Base-by-base conservation (phyloP, 2,797 vertebrate species). In the Bucorvus abyssinicus region DNA sequence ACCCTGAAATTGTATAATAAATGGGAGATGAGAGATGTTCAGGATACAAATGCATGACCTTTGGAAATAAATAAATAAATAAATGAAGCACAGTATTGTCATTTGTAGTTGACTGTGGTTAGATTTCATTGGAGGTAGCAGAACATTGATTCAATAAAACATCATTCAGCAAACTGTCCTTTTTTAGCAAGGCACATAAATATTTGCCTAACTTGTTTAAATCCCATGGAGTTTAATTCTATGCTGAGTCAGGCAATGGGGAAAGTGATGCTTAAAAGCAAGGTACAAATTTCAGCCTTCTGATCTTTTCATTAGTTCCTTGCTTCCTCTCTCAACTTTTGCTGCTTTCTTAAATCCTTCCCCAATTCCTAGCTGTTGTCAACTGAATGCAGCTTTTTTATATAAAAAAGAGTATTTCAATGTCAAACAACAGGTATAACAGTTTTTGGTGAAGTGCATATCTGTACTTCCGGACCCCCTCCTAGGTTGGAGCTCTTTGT, bases 1-100 rank as follows among this genome's bases (percentile, higher is more conserved):
- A 84, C 69, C 93, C 50, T 93, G 84, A 95, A 97, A 94, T 78
- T 88, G 78, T 95, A 69, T 91, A 95, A 95, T 93, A 94, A 95
- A 94, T 93, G 67, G 69, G 70, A 93, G 23, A 92, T 1, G 3
- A 63, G 76, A 88, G 53, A 91, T 90, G 64, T 84, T 95, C 77
- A 69, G 71, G 91, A 83, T 90, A 94, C 32, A 84, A 95, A 96
- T 73, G 67, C 57, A 52, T 96, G 95, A 94, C 95, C 96, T 95
- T 96, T 96, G 76, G 44, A 95, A 85, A 87, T 29, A 95, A 96
- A 90, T 56, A 95, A 80, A 85, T 61, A 94, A 79, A 75, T 11
- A 94, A 87, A 63, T 23, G 92, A 81, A 87, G 8, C 23, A 61
- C 32, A 38, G 30, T 73, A 60, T 92, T 96, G 80, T 92, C 85